Conservation (phyloP, 1,140 invertebrate genomes). For the Drosophila setifemur region DNA sequence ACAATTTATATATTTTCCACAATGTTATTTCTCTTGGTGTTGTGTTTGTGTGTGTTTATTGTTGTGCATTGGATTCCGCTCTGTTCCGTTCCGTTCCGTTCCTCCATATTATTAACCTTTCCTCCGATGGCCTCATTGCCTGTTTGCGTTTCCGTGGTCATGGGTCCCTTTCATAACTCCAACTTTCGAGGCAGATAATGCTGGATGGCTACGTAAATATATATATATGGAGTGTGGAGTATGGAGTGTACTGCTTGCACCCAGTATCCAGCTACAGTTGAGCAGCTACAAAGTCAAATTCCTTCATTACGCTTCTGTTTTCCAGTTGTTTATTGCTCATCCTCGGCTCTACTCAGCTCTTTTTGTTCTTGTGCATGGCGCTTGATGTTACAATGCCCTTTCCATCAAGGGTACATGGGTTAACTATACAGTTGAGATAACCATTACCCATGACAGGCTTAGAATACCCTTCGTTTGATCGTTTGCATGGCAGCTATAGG, state of each 20-base stretch:
- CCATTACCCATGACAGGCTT: too few relatives aligned
- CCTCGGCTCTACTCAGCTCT: background rate
- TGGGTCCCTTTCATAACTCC: too few relatives aligned
- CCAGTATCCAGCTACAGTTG: too few relatives aligned
- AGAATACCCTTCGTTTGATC: too few relatives aligned
- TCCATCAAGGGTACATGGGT: background rate
- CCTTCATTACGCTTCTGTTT: conserved; percentile 30
- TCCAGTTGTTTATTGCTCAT: conserved; percentile 17
- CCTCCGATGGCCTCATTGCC: too few relatives aligned
- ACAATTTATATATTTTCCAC: background rate
- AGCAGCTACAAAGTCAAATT: conserved; percentile 26
- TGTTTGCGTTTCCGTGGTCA: too few relatives aligned
- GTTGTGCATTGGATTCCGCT: too few relatives aligned
- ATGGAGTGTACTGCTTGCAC: background rate
- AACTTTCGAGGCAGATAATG: too few relatives aligned
- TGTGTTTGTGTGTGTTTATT: background rate
- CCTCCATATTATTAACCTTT: background rate
- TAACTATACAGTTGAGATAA: too few relatives aligned
- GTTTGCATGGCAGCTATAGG: too few relatives aligned
- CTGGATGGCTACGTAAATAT: too few relatives aligned
- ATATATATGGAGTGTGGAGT: background rate
- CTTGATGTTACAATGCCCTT: background rate
- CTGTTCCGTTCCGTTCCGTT: too few relatives aligned
- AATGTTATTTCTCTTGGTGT: background rate
- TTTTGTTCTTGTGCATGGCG: conserved; percentile 7